Conservation (phyloP, 2,113 vertebrate species). For the Ptilorrhoa leucosticta region DNA sequence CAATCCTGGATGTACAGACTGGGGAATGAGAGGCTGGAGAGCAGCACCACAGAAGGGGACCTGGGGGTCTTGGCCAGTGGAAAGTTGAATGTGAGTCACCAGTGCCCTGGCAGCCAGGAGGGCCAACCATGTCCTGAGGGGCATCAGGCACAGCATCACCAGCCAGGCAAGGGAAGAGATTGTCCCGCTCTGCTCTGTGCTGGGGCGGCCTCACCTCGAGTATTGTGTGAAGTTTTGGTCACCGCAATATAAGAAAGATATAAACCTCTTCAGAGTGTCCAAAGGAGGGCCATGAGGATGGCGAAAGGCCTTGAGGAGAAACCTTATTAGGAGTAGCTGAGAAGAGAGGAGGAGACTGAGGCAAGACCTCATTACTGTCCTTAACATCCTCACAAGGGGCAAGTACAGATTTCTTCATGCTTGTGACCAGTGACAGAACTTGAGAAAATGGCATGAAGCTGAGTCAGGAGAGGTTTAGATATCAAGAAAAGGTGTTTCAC, state of each 20-base stretch:
- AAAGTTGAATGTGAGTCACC: background rate
- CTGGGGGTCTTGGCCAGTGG: background rate
- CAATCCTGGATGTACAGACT: background rate
- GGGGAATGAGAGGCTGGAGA: background rate
- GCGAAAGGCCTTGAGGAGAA: background rate
- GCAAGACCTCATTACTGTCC: background rate
- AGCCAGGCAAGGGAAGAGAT: background rate
- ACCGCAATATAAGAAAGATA: background rate
- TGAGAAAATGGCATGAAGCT: background rate
- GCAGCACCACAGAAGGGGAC: background rate
- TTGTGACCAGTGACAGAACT: background rate
- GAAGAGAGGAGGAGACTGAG: background rate
- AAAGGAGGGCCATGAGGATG: background rate
- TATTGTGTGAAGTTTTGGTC: background rate
- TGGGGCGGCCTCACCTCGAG: rapidly evolving
- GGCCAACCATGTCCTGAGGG: background rate
- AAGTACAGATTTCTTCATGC: background rate
- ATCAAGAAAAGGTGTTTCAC: background rate
- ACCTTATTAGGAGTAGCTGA: background rate
- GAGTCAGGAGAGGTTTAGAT: background rate
- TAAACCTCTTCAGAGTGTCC: background rate
- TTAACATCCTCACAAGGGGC: background rate
- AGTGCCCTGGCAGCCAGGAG: background rate
- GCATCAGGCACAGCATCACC: rapidly evolving
- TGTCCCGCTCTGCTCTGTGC: background rate